phyloP scores from a whole-genome alignment of 2,888 invertebrate genomes.

The Halocaridina rubra region DNA sequence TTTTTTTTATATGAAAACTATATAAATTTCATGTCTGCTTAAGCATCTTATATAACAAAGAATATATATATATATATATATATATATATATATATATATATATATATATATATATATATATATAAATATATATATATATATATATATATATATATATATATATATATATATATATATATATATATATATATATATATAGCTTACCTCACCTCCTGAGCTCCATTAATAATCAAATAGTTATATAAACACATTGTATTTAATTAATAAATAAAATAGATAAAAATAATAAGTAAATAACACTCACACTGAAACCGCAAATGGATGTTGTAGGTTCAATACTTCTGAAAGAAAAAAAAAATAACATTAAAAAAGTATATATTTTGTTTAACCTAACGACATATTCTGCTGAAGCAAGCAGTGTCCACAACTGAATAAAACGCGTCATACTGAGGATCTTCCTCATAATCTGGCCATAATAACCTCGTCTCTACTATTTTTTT shows the following conservation, averaged over 20 bases:
- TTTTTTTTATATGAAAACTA: background rate
- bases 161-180: constrained; percentile 22
- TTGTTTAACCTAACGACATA: too few species aligned
- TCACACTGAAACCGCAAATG: too few species aligned
- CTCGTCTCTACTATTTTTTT: too few species aligned
- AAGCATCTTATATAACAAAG: background rate
- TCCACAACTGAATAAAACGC: too few species aligned
- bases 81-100: constrained; percentile 22
- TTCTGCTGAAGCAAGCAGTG: too few species aligned
- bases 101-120: constrained; percentile 21
- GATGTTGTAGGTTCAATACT: too few species aligned
- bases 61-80: constrained; percentile 11
- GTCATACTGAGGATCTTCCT: too few species aligned
- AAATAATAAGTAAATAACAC: background rate
- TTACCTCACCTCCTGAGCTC: too few species aligned
- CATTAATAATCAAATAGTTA: background rate
- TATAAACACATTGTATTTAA: background rate
- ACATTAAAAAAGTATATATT: too few species aligned
- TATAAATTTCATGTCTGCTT: background rate
- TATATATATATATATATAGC: constrained; percentile 15
- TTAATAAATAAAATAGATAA: background rate
- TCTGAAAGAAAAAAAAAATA: too few species aligned
- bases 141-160: constrained; percentile 18
- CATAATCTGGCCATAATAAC: too few species aligned
- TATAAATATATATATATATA: constrained; percentile 25